A percentile compares a stretch with the other conserved stretches of the same genome.
Evolutionary conservation across 2,797 vertebrate genomes (phyloP).

Genomic region (Micrastur ruficollis): DNA sequence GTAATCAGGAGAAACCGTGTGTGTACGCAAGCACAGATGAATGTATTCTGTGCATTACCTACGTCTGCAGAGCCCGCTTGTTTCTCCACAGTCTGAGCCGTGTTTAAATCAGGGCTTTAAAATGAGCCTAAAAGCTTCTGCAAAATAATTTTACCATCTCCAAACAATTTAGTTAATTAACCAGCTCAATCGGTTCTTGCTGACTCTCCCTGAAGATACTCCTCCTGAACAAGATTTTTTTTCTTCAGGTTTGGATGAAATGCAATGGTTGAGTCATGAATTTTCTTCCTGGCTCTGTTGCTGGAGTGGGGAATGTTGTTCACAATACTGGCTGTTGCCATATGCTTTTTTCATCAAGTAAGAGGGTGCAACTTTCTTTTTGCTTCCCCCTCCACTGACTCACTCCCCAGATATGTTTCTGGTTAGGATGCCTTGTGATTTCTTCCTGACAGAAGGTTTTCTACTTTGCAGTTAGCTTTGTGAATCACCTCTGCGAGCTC

Average conservation of each 20-base stretch:
- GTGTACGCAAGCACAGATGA: accelerated
- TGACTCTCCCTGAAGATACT: neutral
- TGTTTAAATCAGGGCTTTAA: neutral
- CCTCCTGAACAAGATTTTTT: neutral
- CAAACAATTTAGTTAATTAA: neutral
- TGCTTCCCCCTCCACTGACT: conserved; percentile 36
- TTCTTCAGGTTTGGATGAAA: conserved; percentile 51
- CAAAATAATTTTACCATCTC: neutral
- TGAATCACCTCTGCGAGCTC: neutral
- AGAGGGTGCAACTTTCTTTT: conserved; percentile 51
- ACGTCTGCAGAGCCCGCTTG: neutral
- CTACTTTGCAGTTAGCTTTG: neutral
- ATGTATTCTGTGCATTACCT: accelerated
- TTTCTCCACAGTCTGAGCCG: neutral
- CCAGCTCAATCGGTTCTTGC: neutral
- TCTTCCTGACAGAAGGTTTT: conserved; percentile 59
- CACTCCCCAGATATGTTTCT: conserved; percentile 60
- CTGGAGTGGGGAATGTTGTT: neutral
- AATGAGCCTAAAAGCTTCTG: neutral
- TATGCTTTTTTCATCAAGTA: conserved; percentile 69
- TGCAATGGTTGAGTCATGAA: conserved; percentile 5
- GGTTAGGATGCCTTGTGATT: conserved; percentile 44
- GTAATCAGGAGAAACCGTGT: neutral
- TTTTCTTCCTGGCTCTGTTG: conserved; percentile 28
- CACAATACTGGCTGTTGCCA: conserved; percentile 39